A percentile compares a stretch with the other conserved stretches of the same genome.
These are phyloP conservation scores for Momotus momota DNA, from an alignment of 2,797 vertebrate species.

Conservation along the genomic window DNA sequence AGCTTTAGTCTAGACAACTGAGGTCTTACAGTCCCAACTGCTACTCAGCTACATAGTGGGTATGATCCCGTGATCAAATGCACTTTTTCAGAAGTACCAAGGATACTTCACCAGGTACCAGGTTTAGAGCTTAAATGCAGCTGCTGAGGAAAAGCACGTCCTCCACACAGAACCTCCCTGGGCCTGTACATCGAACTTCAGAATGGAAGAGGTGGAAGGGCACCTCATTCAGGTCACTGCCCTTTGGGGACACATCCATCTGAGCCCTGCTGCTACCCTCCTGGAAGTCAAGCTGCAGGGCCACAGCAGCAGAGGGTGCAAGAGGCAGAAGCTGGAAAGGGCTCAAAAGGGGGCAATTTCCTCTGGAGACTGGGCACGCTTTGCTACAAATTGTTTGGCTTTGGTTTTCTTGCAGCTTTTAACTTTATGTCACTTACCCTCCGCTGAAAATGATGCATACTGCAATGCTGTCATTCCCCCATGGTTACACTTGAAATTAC, in stretches of 20 bases:
- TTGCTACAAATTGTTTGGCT: not conserved
- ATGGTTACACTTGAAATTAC: not conserved
- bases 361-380: not conserved
- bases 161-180: not conserved
- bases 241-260: not conserved
- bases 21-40: not conserved
- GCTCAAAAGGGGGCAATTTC: not conserved
- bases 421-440: not conserved
- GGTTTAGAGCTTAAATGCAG: not conserved
- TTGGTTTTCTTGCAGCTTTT: not conserved
- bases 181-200: not conserved
- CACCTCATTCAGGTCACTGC: not conserved
- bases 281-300: not conserved
- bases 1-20: constrained; percentile 2
- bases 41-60: not conserved
- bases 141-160: not conserved
- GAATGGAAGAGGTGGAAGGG: not conserved
- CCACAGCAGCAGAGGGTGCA: not conserved
- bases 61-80: not conserved
- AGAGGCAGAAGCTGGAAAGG: not conserved
- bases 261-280: not conserved
- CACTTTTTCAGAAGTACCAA: not conserved
- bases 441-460: not conserved
- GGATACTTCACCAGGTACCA: not conserved
- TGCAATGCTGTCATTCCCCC: not conserved